phyloP scores from a whole-genome alignment of 2,888 invertebrate species.

The Leptothorax acervorum region DNA sequence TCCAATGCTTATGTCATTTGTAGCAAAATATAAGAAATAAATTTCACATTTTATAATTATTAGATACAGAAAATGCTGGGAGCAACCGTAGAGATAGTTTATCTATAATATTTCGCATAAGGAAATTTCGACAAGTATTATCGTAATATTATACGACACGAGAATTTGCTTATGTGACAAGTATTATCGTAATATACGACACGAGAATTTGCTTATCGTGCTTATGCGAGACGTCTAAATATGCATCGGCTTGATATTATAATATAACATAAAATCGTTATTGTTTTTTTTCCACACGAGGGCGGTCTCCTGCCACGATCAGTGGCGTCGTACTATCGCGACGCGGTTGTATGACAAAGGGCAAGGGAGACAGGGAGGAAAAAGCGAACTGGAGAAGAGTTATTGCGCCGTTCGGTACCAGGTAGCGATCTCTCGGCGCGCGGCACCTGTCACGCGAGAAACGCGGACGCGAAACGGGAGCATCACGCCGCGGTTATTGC shows the following conservation, averaged over 20 bases:
- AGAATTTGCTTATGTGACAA: not conserved
- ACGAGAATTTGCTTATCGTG: not conserved
- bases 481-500: slow-evolving; percentile 63
- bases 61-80: not conserved
- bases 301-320: slow-evolving; percentile 25
- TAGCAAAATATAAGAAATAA: not conserved
- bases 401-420: slow-evolving; percentile 87
- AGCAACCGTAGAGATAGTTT: not conserved
- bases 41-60: not conserved
- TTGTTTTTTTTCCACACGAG: slow-evolving; percentile 14
- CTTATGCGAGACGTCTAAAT: not conserved
- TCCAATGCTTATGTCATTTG: not conserved
- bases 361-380: slow-evolving; percentile 52
- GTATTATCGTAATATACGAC: not conserved
- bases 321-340: slow-evolving; percentile 47
- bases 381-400: slow-evolving; percentile 75
- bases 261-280: slow-evolving; percentile 2
- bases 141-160: not conserved
- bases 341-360: slow-evolving; percentile 25
- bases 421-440: slow-evolving; percentile 85
- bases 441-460: slow-evolving; percentile 84
- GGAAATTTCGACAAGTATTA: not conserved
- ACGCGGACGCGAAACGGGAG: slow-evolving; percentile 66
- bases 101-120: not conserved
- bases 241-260: not conserved